These are phyloP conservation scores for Drosophila austrosaltans DNA, from an alignment of 2,888 invertebrate genomes.

Conservation along the genomic window DNA sequence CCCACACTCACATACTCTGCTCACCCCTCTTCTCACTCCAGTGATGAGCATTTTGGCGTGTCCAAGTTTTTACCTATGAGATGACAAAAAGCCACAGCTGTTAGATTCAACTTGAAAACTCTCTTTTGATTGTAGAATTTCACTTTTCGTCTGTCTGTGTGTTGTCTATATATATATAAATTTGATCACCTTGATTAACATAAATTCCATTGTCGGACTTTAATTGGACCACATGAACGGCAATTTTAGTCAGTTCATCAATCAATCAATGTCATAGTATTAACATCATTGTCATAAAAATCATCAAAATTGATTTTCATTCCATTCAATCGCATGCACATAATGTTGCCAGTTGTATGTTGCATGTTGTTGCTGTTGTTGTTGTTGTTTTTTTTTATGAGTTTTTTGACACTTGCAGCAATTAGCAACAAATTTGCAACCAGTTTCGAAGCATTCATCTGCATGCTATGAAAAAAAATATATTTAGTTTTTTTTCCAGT, in stretches of 20 bases:
- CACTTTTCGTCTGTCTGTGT: constrained; percentile 46
- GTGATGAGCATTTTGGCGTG: constrained; percentile 55
- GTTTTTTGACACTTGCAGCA: constrained; percentile 62
- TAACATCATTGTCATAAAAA: constrained; percentile 29
- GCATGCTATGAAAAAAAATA: constrained; percentile 16
- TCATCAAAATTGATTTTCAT: constrained; percentile 43
- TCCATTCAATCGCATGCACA: constrained; percentile 14
- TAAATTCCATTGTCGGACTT: constrained; percentile 59
- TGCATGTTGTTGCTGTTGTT: constrained; percentile 11
- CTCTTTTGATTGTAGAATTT: constrained; percentile 49
- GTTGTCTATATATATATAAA: constrained; percentile 20
- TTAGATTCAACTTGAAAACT: constrained; percentile 28
- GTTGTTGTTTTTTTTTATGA: constrained; percentile 38
- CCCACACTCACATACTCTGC: background rate
- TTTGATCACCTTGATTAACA: constrained; percentile 63
- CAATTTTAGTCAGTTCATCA: constrained; percentile 59
- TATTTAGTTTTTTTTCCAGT: constrained; percentile 19
- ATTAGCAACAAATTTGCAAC: constrained; percentile 63
- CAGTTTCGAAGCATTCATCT: constrained; percentile 23
- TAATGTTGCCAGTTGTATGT: background rate
- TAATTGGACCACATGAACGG: constrained; percentile 54
- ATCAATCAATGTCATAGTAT: constrained; percentile 34
- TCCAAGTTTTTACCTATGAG: constrained; percentile 50
- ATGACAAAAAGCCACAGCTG: constrained; percentile 47
- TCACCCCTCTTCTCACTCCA: background rate